Conservation (phyloP, 2,797 vertebrate species). For the Acanthurus lineatus region DNA sequence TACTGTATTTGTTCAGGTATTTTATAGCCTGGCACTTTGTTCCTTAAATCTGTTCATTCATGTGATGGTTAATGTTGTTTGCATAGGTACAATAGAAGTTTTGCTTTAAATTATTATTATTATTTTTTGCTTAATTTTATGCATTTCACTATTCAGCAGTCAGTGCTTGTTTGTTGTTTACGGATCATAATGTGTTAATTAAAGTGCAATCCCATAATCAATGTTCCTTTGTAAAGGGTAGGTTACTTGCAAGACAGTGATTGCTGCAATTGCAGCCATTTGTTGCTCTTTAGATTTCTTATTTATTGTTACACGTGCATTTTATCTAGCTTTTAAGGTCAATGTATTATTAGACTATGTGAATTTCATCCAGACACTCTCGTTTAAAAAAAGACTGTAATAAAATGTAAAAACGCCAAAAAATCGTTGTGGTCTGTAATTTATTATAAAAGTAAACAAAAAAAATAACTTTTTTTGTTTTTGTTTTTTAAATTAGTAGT, state of each 20-base stretch:
- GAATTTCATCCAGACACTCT: constrained; percentile 27
- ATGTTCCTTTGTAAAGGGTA: constrained; percentile 42
- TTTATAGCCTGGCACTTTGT: constrained; percentile 45
- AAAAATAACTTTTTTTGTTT: neutral
- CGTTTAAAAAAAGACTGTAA: neutral
- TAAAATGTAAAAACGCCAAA: constrained; percentile 5
- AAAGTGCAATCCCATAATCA: constrained; percentile 32
- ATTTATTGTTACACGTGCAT: constrained; percentile 20
- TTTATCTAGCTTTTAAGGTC: constrained; percentile 33
- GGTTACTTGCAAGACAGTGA: constrained; percentile 20
- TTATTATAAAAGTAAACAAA: constrained; percentile 11
- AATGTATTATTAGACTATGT: constrained; percentile 6
- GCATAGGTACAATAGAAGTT: constrained; percentile 26
- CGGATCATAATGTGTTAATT: constrained; percentile 29
- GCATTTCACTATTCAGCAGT: constrained; percentile 33
- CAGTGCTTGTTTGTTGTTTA: constrained; percentile 34
- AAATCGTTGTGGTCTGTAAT: neutral
- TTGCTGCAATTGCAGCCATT: constrained; percentile 12
- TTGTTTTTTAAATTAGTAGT: neutral
- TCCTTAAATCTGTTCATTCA: constrained; percentile 46
- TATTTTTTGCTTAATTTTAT: constrained; percentile 28
- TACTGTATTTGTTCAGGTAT: constrained; percentile 63
- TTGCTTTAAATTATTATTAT: constrained; percentile 46
- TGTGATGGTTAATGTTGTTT: constrained; percentile 43
- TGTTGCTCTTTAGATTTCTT: neutral